Evolutionary conservation across 2,888 invertebrate genomes (phyloP).

Genomic region (Zaprionus lineosus): DNA sequence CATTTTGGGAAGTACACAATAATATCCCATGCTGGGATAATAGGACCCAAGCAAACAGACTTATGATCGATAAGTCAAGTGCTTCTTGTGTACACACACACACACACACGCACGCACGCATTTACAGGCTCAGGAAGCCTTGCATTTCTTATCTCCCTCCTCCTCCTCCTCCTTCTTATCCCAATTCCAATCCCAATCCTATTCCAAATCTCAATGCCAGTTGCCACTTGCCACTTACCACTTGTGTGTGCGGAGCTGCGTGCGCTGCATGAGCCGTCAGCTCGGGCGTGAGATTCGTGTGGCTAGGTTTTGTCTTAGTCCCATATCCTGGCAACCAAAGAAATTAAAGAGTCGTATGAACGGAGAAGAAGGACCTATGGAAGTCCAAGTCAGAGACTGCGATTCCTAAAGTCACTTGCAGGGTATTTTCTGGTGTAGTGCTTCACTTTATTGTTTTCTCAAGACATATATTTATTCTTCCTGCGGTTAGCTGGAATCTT

Average conservation of each 20-base stretch:
- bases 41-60: conserved; percentile 33
- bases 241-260: conserved; percentile 23
- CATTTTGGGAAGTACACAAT: background rate
- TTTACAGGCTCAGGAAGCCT: conserved; percentile 6
- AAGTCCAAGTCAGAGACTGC: too few relatives aligned
- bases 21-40: conserved; percentile 28
- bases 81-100: conserved; percentile 18
- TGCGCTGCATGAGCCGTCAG: conserved; percentile 59
- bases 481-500: conserved; percentile 7
- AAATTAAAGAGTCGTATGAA: too few relatives aligned
- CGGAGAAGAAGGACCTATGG: too few relatives aligned
- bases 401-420: too few relatives aligned
- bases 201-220: conserved; percentile 17
- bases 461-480: conserved; percentile 7
- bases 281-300: conserved; percentile 54
- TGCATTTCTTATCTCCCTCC: background rate
- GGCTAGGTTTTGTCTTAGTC: conserved; percentile 33
- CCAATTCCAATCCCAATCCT: conserved; percentile 1
- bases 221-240: conserved; percentile 15
- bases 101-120: background rate
- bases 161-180: too few relatives aligned
- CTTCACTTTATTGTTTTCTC: too few relatives aligned
- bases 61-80: conserved; percentile 59
- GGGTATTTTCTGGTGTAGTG: too few relatives aligned
- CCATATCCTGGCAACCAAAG: too few relatives aligned